Evolutionary conservation across 2,113 vertebrate genomes (phyloP).

Genomic region (Lophura nycthemera): DNA sequence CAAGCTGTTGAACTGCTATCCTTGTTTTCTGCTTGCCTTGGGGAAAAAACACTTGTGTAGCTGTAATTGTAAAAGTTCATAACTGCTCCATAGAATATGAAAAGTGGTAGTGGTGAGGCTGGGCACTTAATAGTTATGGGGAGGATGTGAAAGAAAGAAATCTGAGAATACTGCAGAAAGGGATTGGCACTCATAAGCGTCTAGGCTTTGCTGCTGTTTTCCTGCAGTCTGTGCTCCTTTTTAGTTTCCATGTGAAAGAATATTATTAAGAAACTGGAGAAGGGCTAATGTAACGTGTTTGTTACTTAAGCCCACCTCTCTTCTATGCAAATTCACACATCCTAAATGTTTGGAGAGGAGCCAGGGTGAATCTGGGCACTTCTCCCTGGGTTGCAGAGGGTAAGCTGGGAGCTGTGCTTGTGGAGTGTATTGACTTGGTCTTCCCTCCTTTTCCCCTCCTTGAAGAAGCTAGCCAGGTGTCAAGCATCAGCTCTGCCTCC

Average conservation of each 20-base stretch:
- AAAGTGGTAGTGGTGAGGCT: background rate
- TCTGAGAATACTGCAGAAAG: background rate
- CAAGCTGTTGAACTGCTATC: background rate
- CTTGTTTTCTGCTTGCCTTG: background rate
- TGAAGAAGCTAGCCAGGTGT: background rate
- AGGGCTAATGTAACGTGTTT: background rate
- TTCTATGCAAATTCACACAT: background rate
- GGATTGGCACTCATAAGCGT: background rate
- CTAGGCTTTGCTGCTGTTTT: background rate
- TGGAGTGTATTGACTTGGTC: fast-evolving
- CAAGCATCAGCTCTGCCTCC: background rate
- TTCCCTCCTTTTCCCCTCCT: background rate
- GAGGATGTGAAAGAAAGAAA: background rate
- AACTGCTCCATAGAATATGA: background rate
- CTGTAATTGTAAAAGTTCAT: background rate
- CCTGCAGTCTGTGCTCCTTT: background rate
- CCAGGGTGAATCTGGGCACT: background rate
- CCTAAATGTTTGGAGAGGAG: background rate
- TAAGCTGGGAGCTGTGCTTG: fast-evolving
- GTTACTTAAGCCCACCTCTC: background rate
- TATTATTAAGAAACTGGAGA: background rate
- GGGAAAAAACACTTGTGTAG: background rate
- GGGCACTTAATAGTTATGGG: background rate
- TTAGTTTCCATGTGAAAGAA: background rate
- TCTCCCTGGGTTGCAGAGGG: fast-evolving